Percentiles rank a stretch among this genome's conserved stretches.
Evolutionary conservation across 1,140 invertebrate genomes (phyloP).

Genomic region (Micrasema minimum): DNA sequence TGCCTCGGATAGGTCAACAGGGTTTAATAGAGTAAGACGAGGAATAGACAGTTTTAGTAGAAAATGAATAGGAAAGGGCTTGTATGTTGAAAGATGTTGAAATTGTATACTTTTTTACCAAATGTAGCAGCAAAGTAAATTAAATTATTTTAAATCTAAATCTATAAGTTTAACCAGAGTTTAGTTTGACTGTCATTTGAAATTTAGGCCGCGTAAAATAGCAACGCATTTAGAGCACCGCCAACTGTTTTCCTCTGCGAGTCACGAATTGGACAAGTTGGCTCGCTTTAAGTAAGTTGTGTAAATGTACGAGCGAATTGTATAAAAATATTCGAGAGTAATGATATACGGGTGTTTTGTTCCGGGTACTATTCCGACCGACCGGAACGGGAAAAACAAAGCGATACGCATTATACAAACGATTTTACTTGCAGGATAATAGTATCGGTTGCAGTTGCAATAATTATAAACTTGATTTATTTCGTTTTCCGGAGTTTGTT

Average conservation of each 20-base stretch:
- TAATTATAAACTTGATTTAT: conserved; percentile 36
- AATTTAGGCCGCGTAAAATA: background rate
- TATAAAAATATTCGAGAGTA: too few relatives aligned
- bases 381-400: background rate
- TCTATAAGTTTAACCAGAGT: too few relatives aligned
- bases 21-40: too few relatives aligned
- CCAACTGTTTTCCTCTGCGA: background rate
- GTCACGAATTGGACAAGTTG: background rate
- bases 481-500: conserved; percentile 33
- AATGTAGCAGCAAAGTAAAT: too few relatives aligned
- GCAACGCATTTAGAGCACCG: background rate
- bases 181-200: background rate
- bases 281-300: background rate
- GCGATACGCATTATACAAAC: conserved; percentile 21
- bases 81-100: too few relatives aligned
- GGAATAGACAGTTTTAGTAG: too few relatives aligned
- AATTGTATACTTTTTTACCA: too few relatives aligned
- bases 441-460: conserved; percentile 16
- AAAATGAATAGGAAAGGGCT: too few relatives aligned
- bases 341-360: background rate
- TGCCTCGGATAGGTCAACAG: too few relatives aligned
- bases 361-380: background rate
- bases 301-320: background rate
- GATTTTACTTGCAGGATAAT: conserved; percentile 2
- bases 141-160: too few relatives aligned